Conservation (phyloP, 64 coral and sea anemone genomes). For the Pachyseris speciosa region DNA sequence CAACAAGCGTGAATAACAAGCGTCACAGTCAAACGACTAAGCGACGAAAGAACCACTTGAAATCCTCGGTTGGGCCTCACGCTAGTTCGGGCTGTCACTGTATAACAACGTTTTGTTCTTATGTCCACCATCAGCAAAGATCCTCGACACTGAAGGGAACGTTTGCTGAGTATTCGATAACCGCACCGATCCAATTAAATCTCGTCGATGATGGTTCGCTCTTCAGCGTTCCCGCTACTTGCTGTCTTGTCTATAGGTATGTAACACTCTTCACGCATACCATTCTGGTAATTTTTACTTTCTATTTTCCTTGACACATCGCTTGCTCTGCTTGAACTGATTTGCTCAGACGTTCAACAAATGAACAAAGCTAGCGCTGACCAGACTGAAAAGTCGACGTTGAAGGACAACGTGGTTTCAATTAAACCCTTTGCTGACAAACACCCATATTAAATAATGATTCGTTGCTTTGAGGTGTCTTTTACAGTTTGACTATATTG, state of each 20-base stretch:
- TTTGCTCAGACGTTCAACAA: too few species aligned
- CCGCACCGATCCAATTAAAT: neutral
- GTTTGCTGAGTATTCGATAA: too few species aligned
- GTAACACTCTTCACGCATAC: neutral
- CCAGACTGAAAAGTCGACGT: neutral
- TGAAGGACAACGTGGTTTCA: neutral
- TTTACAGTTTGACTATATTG: neutral
- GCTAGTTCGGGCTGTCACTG: neutral
- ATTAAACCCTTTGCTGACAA: neutral
- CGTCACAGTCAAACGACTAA: neutral
- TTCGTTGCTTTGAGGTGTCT: neutral
- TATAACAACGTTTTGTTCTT: neutral
- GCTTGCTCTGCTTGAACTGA: neutral
- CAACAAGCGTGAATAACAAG: neutral
- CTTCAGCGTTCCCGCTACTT: neutral
- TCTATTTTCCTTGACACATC: too few species aligned
- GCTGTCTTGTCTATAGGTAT: neutral
- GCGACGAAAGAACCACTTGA: neutral
- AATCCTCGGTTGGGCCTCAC: neutral
- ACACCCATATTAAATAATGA: neutral
- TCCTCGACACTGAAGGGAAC: neutral
- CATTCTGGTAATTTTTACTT: too few species aligned
- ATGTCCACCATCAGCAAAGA: neutral
- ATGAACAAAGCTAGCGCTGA: too few species aligned
- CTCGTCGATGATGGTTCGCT: neutral